A percentile compares a stretch with the other conserved stretches of the same genome.
Evolutionary conservation across 2,113 vertebrate genomes (phyloP).

Genomic region (Potamarius usumacintae): DNA sequence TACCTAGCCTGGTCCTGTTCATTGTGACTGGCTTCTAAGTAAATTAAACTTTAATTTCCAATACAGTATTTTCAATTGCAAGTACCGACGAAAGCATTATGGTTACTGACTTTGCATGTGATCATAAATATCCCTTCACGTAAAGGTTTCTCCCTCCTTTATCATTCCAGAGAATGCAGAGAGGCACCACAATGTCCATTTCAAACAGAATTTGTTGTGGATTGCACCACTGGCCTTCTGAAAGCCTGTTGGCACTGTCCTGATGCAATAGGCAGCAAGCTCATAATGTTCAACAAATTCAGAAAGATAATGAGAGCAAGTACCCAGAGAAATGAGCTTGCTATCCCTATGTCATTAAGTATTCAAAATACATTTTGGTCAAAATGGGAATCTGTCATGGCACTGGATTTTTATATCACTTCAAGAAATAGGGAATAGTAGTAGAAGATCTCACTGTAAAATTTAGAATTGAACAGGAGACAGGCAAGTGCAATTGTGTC

Average conservation of each 20-base stretch:
- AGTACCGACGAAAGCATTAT: neutral
- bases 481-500: neutral
- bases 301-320: neutral
- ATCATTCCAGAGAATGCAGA: neutral
- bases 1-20: neutral
- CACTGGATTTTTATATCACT: neutral
- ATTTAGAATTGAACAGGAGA: neutral
- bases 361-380: neutral
- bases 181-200: neutral
- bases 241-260: slow-evolving; percentile 1
- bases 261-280: slow-evolving; percentile 9
- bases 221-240: neutral
- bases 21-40: neutral
- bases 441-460: neutral
- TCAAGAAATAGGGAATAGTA: neutral
- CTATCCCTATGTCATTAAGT: neutral
- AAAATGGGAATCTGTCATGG: neutral
- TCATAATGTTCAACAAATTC: neutral
- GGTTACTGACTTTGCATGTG: neutral
- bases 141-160: neutral
- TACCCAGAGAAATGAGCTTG: neutral
- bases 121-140: neutral
- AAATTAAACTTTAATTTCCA: neutral
- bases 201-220: neutral
- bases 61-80: neutral